Conservation (phyloP, 2,797 vertebrate genomes). For the Pipistrellus pipistrellus region DNA sequence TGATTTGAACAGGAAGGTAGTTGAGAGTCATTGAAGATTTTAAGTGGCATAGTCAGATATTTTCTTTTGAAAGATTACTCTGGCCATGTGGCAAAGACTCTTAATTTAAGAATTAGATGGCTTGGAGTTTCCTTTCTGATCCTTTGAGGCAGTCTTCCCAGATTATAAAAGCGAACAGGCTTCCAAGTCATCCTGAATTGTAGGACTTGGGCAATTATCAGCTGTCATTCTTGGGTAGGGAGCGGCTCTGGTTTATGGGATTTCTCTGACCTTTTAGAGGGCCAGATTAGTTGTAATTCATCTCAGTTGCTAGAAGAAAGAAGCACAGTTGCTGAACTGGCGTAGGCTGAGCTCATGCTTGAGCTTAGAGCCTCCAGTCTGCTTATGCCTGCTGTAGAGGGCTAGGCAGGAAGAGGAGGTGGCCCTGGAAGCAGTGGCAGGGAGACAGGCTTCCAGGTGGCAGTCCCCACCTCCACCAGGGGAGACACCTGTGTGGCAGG, state of each 20-base stretch:
- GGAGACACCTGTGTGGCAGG: fast-evolving
- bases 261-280: conserved; percentile 16
- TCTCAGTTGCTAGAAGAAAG: neutral
- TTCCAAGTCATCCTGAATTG: conserved; percentile 1
- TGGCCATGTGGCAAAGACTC: neutral
- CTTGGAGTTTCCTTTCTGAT: conserved; percentile 17
- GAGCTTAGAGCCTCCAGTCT: neutral
- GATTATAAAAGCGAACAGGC: conserved; percentile 34
- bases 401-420: neutral
- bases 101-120: conserved; percentile 24
- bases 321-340: neutral
- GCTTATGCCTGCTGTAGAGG: neutral
- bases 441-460: neutral
- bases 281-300: neutral
- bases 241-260: neutral
- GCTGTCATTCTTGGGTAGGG: neutral
- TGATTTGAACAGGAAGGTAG: conserved; percentile 31
- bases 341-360: neutral
- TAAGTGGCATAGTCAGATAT: neutral
- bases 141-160: conserved; percentile 31
- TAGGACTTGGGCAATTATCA: neutral
- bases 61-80: conserved; percentile 18
- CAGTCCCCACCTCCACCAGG: neutral
- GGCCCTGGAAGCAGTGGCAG: neutral
- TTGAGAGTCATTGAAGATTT: conserved; percentile 23